Evolutionary conservation across 2,113 vertebrate species (phyloP).

Genomic region (Apaloderma vittatum): DNA sequence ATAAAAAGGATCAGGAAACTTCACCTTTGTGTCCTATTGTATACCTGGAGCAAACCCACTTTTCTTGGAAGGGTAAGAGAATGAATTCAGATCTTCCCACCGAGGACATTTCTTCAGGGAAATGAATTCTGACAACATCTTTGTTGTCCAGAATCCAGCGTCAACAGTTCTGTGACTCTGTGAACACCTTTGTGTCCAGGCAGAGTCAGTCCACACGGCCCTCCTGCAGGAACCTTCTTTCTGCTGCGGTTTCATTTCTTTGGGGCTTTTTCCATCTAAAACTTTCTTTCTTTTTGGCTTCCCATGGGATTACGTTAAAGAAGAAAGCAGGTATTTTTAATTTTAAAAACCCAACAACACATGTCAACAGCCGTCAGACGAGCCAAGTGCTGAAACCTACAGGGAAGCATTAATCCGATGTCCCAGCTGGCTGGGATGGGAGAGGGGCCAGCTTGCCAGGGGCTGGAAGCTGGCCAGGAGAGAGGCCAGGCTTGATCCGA

Average conservation of each 20-base stretch:
- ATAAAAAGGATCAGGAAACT: background rate
- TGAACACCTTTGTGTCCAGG: background rate
- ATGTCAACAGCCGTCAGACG: background rate
- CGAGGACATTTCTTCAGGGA: background rate
- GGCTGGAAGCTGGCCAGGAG: background rate
- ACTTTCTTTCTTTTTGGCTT: background rate
- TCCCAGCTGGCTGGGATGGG: background rate
- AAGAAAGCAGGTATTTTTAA: background rate
- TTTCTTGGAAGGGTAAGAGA: background rate
- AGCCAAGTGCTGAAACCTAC: background rate
- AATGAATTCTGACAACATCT: background rate
- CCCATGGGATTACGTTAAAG: background rate
- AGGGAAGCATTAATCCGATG: background rate
- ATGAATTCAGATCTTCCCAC: background rate
- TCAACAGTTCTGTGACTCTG: too few species aligned
- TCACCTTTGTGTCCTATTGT: background rate
- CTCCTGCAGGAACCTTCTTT: background rate
- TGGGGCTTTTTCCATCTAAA: background rate
- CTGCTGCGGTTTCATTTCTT: background rate
- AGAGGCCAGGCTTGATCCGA: background rate
- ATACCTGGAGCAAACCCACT: background rate
- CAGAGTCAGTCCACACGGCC: background rate
- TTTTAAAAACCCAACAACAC: background rate
- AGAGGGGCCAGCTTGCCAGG: background rate
- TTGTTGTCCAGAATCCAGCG: too few species aligned